These are phyloP conservation scores for Resseliella maxima DNA, from an alignment of 2,888 invertebrate genomes.

Conservation along the genomic window DNA sequence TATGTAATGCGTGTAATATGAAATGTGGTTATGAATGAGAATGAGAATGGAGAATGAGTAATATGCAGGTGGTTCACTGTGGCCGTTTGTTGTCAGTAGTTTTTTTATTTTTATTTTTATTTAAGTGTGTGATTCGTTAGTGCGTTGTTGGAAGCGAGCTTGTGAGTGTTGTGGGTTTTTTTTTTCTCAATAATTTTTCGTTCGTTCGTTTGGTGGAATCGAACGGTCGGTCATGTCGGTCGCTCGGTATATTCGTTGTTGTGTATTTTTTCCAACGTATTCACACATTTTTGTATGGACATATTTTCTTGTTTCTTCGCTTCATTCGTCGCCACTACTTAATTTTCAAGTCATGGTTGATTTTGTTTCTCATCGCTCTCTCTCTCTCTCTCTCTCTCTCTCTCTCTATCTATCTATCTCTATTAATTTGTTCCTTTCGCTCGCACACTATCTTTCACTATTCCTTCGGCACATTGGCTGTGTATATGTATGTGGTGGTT, in stretches of 20 bases:
- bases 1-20: slow-evolving; percentile 40
- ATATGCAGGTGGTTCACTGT: slow-evolving; percentile 53
- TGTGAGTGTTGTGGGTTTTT: slow-evolving; percentile 8
- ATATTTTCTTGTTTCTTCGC: slow-evolving; percentile 18
- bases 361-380: background rate
- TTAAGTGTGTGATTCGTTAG: slow-evolving; percentile 10
- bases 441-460: background rate
- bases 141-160: background rate
- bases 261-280: background rate
- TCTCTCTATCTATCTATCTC: background rate
- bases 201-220: too few species aligned
- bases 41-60: slow-evolving; percentile 37
- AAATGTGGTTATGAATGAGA: slow-evolving; percentile 53
- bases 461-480: background rate
- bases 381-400: background rate
- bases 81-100: slow-evolving; percentile 48
- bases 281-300: slow-evolving; percentile 19
- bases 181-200: background rate
- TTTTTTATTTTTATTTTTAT: too few species aligned
- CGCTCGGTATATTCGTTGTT: background rate
- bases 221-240: background rate
- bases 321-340: slow-evolving; percentile 48
- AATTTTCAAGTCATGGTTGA: slow-evolving; percentile 43
- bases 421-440: background rate
- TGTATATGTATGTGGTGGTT: background rate